These are phyloP conservation scores for Corvus hawaiiensis DNA, from an alignment of 2,113 vertebrate species.

Conservation along the genomic window DNA sequence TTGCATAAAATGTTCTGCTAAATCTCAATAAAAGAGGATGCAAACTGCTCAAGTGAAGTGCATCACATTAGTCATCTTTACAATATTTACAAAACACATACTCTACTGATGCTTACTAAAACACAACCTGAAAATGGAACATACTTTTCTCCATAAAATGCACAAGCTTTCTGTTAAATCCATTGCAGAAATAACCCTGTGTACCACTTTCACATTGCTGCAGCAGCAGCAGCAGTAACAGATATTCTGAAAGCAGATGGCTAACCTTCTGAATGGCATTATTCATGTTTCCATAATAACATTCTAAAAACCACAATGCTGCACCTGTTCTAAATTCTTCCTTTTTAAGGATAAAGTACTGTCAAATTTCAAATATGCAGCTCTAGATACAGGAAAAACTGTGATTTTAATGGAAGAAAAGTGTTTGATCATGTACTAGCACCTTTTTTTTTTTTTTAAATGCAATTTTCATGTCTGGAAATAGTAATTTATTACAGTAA, in stretches of 20 bases:
- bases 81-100: background rate
- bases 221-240: background rate
- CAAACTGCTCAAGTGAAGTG: background rate
- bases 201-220: background rate
- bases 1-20: background rate
- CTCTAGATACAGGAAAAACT: background rate
- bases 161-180: background rate
- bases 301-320: slow-evolving; percentile 30
- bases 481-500: background rate
- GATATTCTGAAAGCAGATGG: slow-evolving; percentile 63
- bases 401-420: background rate
- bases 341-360: background rate
- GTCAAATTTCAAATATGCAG: background rate
- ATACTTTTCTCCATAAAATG: slow-evolving; percentile 4
- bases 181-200: background rate
- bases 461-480: background rate
- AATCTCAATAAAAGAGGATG: background rate
- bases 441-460: background rate
- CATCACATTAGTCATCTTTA: background rate
- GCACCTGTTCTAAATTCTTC: slow-evolving; percentile 29
- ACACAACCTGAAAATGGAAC: background rate
- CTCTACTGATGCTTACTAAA: background rate
- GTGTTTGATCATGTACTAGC: background rate
- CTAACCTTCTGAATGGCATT: slow-evolving; percentile 52
- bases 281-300: slow-evolving; percentile 52